Evolutionary conservation across 2,888 invertebrate genomes (phyloP), one percentile per base, ranked within the genome.

Genomic region (Alitta virens): DNA sequence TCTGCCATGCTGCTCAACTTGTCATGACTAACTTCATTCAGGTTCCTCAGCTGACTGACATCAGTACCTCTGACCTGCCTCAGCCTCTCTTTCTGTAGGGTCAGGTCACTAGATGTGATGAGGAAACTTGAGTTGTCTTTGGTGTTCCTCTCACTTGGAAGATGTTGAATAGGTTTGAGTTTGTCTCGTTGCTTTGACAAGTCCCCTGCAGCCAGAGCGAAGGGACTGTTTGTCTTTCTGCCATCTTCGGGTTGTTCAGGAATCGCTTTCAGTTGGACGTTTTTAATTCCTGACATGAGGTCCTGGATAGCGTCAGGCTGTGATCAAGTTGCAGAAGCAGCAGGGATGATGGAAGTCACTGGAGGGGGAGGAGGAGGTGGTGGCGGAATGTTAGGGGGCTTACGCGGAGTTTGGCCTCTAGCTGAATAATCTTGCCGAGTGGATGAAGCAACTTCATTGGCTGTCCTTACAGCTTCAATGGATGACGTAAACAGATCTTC

Each of bases 1-100:
- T 72, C 75, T 23, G 75, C 75, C 21, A 78, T 72, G 23, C 74
- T 72, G 1, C 65, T 65, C 5, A 74, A 65, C 14, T 70, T 65
- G 43, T 71, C 70, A 52, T 68, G 63, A 38, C 71, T 69, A 9
- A 71, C 69, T 23, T 65, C 52, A 27, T 67, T 69, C 5, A 74
- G 66, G 38, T 74, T 71, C 51, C 65, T 61, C 40, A 74, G 67
- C 62, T 76, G 74, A 49, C 68, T 67, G 0, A 74, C 74, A 50
- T 76, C 74, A 5, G 73, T 72, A 42, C 63, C 66, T 1, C 67
- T 66, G 42, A 70, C 72, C 7, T 76, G 68, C 56, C 65, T 71
- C 55, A 78, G 66, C 43, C 71, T 63, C 24, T 68, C 67, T 56
- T 70, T 74, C 63, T 76, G 75, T 49, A 68, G 67, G 26, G 65